Evolutionary conservation across 1,140 invertebrate genomes (phyloP).

Genomic region (Ganaspis sp.): DNA sequence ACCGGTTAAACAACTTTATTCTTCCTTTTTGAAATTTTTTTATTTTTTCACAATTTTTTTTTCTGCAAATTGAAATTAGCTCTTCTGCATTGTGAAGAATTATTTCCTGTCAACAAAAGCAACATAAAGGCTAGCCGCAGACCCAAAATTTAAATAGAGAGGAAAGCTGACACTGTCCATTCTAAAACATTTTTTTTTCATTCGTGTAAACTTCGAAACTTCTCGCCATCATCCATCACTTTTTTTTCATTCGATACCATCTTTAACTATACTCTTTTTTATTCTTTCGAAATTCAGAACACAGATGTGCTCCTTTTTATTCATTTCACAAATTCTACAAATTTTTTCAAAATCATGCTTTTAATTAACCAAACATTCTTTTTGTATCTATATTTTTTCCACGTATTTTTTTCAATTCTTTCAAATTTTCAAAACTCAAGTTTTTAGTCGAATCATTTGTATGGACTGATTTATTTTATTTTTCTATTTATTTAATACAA

Average conservation of each 20-base stretch:
- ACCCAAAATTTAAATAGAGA: conserved; percentile 29
- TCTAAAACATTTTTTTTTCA: conserved; percentile 23
- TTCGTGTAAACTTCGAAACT: conserved; percentile 44
- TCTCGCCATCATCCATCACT: conserved; percentile 52
- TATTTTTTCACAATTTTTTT: not conserved
- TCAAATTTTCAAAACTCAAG: too few relatives aligned
- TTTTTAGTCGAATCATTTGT: too few relatives aligned
- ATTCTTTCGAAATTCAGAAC: conserved; percentile 22
- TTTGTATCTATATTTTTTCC: too few relatives aligned
- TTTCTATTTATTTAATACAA: too few relatives aligned
- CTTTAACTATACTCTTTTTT: not conserved
- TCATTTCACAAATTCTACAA: not conserved
- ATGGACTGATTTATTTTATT: too few relatives aligned
- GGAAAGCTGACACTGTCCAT: conserved; percentile 24
- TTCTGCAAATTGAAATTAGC: conserved; percentile 23
- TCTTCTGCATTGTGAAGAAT: conserved; percentile 31
- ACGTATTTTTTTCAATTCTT: too few relatives aligned
- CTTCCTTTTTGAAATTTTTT: conserved; percentile 36
- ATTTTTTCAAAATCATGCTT: not conserved
- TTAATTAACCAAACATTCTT: too few relatives aligned
- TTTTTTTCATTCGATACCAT: conserved; percentile 26
- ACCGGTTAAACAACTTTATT: conserved; percentile 52
- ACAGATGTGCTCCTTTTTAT: not conserved
- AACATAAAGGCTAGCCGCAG: conserved; percentile 23
- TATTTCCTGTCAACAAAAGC: conserved; percentile 28